These are phyloP conservation scores for Drosophila hydei DNA, from an alignment of 1,140 invertebrate genomes.

Conservation along the genomic window DNA sequence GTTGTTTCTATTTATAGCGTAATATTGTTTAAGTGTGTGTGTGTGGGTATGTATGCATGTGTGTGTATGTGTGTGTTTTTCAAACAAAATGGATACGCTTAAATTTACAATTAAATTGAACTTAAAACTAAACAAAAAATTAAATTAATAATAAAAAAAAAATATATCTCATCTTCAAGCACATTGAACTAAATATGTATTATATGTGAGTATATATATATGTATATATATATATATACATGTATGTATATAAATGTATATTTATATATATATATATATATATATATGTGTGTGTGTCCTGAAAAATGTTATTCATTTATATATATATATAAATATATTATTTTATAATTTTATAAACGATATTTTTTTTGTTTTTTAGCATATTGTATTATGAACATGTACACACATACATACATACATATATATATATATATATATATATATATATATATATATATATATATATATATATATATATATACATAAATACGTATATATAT, in stretches of 20 bases:
- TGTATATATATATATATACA: too few relatives aligned
- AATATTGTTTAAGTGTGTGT: slow-evolving; percentile 33
- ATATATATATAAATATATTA: slow-evolving; percentile 24
- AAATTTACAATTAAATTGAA: slow-evolving; percentile 76
- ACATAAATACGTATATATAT: too few relatives aligned
- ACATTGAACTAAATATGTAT: slow-evolving; percentile 53
- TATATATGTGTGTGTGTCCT: slow-evolving; percentile 32
- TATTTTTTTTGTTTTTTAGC: slow-evolving; percentile 20
- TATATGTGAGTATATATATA: not conserved
- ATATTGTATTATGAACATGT: slow-evolving; percentile 55
- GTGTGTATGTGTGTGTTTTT: slow-evolving; percentile 58
- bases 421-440: slow-evolving; percentile 25
- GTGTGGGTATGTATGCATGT: slow-evolving; percentile 14
- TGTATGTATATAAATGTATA: not conserved
- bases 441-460: slow-evolving; percentile 37
- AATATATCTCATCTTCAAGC: not conserved
- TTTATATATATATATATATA: slow-evolving; percentile 23
- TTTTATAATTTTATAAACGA: slow-evolving; percentile 42
- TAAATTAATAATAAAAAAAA: slow-evolving; percentile 53
- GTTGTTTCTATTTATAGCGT: slow-evolving; percentile 38
- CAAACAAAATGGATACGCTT: slow-evolving; percentile 67
- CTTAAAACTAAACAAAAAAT: slow-evolving; percentile 77
- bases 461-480: slow-evolving; percentile 27
- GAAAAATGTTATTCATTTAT: slow-evolving; percentile 32
- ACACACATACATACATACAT: slow-evolving; percentile 36